Conservation (phyloP, 2,113 vertebrate genomes). For the Sylvietta virens region DNA sequence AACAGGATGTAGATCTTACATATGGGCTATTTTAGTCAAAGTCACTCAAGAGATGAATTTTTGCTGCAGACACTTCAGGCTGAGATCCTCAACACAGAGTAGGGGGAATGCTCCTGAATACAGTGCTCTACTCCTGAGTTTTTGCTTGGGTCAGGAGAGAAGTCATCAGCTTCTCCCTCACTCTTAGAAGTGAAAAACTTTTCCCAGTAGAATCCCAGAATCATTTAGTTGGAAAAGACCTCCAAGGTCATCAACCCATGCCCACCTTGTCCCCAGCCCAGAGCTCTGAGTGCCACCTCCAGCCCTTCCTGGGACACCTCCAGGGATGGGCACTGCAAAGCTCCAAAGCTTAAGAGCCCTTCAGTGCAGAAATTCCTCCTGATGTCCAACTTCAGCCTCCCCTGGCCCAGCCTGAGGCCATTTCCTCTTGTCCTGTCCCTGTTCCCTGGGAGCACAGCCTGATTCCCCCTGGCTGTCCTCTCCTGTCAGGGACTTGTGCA, state of each 20-base stretch:
- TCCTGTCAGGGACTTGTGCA: neutral
- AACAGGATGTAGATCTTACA: neutral
- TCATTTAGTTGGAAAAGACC: neutral
- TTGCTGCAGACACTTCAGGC: fast-evolving
- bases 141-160: neutral
- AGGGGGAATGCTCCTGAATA: neutral
- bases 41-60: neutral
- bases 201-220: neutral
- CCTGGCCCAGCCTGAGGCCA: neutral
- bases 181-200: neutral
- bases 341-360: neutral
- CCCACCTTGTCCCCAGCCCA: neutral
- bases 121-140: neutral
- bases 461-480: fast-evolving
- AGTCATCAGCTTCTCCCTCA: neutral
- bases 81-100: neutral
- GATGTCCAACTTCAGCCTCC: fast-evolving
- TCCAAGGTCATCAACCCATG: neutral
- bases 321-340: neutral
- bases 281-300: neutral
- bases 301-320: neutral
- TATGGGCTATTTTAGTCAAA: neutral
- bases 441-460: neutral
- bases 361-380: neutral
- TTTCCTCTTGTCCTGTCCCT: neutral